Base-by-base conservation (phyloP, 2,113 vertebrate species). In the Dasyornis broadbenti region DNA sequence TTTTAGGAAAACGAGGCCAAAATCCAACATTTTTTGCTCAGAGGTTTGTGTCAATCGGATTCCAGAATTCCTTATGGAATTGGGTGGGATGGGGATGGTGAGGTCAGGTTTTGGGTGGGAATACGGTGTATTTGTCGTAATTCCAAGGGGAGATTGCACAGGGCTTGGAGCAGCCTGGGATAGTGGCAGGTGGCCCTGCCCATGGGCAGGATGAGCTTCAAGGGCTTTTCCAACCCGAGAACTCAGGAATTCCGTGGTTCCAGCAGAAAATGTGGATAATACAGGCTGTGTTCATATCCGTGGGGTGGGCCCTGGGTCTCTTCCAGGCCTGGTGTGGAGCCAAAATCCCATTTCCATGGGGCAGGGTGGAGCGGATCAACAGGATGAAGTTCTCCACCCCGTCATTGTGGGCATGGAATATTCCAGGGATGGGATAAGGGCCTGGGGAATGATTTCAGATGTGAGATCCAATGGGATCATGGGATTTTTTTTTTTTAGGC, bases 71-170 rank as follows among this genome's bases (percentile, higher is more conserved):
- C 5, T 44, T 8, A 6, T 8, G 53, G 92, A 71, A 33, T 1
- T 0, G 13, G 13, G 11, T 54, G 42, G 28, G 60, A 39, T 35
- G 53, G 12, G 22, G 31, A 33, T 7, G 13, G 27, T 2, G 6
- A 33, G 9, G 35, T 31, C 20, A 10, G 7, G 15, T 22, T 44
- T n/a, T 31, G 13, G 19, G 6, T 24, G 31, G 9, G 24, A 66
- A 66, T 24, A 9, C 6, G 18, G 21, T 30, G 39, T 23, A 31
- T 31, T 44, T 15, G 2, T 23, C 28, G 0, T 7, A 11, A n/a
- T 52, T 61, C 64, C 39, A 23, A 3, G 14, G 15, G 11, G 22
- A 44, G 27, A 1, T 6, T 33, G 68, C 59, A 23, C 0, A 0
- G 15, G 33, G 6, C 4, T 52, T 59, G 77, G 77, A 66, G 39